Evolutionary conservation across 1,140 invertebrate genomes (phyloP), one percentile per base, ranked within the genome.

Genomic region (Temnothorax curvispinosus): DNA sequence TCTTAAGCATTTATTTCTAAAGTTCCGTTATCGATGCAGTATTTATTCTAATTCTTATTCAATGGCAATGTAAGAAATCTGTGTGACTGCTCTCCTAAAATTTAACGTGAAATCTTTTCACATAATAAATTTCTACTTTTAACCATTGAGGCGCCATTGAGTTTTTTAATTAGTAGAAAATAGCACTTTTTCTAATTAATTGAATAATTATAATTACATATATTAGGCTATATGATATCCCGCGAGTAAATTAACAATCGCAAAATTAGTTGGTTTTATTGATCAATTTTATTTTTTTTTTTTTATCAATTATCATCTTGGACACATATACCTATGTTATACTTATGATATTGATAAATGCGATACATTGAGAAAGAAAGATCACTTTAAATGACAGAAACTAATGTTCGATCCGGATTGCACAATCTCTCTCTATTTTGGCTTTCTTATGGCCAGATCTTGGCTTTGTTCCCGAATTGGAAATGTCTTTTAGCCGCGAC

Each of bases 391-490:
- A 27, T 32, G 60, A 80, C 32, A 60, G 35, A 47, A 74, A 77
- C 38, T 80, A 60, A 84, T 32, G 58, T 67, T 85, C 67, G 71
- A 81, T 90, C 87, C 60, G 84, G 87, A 91, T 92, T 92, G 89
- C 76, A 50, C 85, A 92, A 92, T 87, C 80, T 50, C 80, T 50
- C 84, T 91, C 89, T 92, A 91, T 92, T 92, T 92, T 85, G 58
- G 88, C 86, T 88, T 86, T 91, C 76, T 86, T 86, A 88, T 85
- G 52, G 74, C 89, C 76, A 88, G 64, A 75, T 85, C 62, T 92
- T 92, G 92, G 92, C 92, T 80, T 84, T 87, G 90, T 91, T 92
- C 88, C 92, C 91, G 84, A 89, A 89, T 89, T 89, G 85, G 87
- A 80, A 89, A 88, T 88, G 87, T 69, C 71, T 64, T 89, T 91